Base-by-base conservation (phyloP, 2,113 vertebrate genomes). In the Haemorhous mexicanus region DNA sequence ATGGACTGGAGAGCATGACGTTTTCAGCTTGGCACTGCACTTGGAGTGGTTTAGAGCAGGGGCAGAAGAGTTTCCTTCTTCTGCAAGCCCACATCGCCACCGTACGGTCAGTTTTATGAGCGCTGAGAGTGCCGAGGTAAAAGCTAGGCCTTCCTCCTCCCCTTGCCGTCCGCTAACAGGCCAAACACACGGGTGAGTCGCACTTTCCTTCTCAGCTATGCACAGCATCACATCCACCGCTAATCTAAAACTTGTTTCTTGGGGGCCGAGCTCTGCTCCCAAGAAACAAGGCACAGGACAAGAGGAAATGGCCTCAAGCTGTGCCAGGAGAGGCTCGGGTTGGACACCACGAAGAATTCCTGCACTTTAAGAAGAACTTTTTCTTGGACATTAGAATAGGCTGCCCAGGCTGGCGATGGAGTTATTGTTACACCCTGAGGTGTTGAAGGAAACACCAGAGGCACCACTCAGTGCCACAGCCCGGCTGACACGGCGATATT, bases 401-500 rank as follows among this genome's bases (percentile, higher is more conserved):
- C 69, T 47, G 62, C 39, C 6, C 28, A 10, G 18, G 7, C 18
- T n/a, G 20, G 20, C 20, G 20, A 33, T n/a, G 33, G 10, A 13
- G 22, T 3, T n/a, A 20, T n/a, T 7, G 8, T 2, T 24, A 10
- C 20, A 35, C 52, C 8, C 52, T 16, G 22, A 44, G 9, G 14
- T 1, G 35, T 0, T 18, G 11, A 23, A 8, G 7, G 37, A 20
- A 33, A 16, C 8, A 6, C 15, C 1, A 8, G 2, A 2, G 2
- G 13, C 15, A 43, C 26, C 27, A 1, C n/a, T 7, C 28, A 7
- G 1, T 5, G 18, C 39, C 39, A 7, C 0, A 28, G 2, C 6
- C 12, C 0, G 3, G 7, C 13, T 4, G 1, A 13, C 10, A 7
- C 2, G 0, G 2, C 27, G 18, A 0, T 1, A 1, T 0, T 0